Evolutionary conservation across 2,113 vertebrate genomes (phyloP), one percentile per base, ranked within the genome.

Genomic region (Vimba vimba): DNA sequence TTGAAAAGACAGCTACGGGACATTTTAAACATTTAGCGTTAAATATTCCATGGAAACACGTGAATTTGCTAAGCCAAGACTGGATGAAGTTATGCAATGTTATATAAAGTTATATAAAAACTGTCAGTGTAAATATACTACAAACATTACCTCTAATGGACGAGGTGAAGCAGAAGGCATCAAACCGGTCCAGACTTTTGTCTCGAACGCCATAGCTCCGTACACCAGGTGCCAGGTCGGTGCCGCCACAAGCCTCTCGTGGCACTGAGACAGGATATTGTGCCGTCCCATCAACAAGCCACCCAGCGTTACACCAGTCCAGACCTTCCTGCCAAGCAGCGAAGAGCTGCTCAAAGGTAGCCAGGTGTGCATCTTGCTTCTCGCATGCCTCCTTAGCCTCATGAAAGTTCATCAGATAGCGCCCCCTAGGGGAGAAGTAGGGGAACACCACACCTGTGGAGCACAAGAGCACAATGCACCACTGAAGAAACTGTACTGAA

Each of bases 121-220:
- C 30, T 39, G 27, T 27, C 27, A 27, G 27, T 57, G 21, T 52
- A 33, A 55, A 39, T 79, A 25, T 60, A 57, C 15, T 57, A 11
- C 39, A 33, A 30, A 36, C 21, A 62, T 62, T 55, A 99, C 98
- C 97, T 92, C 85, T 96, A 82, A 96, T 87, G 0, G 93, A 92
- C 0, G 96, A 94, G 0, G 95, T 93, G 83, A 98, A 99, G 93
- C 98, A 99, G 94, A 98, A 99, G 21, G 95, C 97, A 0, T 99
- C 97, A 0, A 95, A 99, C 73, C 19, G 95, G 88, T 96, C 92
- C 30, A 94, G 90, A 82, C 90, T 87, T 17, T 87, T 95, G 91
- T 97, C 94, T 1, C 94, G 96, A 0, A 84, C 88, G 39, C 98
- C 97, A 0, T 98, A 99, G 94, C 92, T 99, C 57, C 97, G 95